Percentiles rank a stretch among this genome's conserved stretches.
Conservation (phyloP, 2,888 invertebrate species). For the Empis livida region DNA sequence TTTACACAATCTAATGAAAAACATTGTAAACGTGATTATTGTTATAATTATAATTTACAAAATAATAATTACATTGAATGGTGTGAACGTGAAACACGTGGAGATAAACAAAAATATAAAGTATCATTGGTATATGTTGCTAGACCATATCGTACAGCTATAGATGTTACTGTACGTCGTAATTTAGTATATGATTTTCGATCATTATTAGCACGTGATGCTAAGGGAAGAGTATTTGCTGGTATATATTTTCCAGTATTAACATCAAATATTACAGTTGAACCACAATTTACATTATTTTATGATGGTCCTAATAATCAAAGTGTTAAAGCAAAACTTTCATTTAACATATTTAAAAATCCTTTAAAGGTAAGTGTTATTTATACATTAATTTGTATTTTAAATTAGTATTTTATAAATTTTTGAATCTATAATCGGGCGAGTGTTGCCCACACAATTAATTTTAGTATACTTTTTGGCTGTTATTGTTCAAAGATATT, state of each 20-base stretch:
- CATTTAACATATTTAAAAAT: constrained; percentile 54
- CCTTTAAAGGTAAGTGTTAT: constrained; percentile 42
- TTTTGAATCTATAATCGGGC: too few species aligned
- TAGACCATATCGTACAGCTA: constrained; percentile 63
- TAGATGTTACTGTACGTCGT: constrained; percentile 78
- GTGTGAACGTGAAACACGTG: constrained; percentile 66
- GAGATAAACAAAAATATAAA: constrained; percentile 47
- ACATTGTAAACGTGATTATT: constrained; percentile 68
- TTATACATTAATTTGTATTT: too few species aligned
- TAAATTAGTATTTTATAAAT: too few species aligned
- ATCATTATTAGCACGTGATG: constrained; percentile 67
- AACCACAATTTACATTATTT: constrained; percentile 63
- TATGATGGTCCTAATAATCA: constrained; percentile 50
- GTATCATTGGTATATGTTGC: constrained; percentile 67
- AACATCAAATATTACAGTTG: constrained; percentile 38
- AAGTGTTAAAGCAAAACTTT: constrained; percentile 60
- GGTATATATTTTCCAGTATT: constrained; percentile 78
- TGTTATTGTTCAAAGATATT: too few species aligned
- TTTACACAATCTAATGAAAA: constrained; percentile 70
- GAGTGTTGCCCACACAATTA: too few species aligned
- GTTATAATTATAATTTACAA: constrained; percentile 56
- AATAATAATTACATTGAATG: constrained; percentile 71
- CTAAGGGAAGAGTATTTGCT: constrained; percentile 69
- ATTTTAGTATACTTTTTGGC: too few species aligned
- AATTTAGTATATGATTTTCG: constrained; percentile 72